phyloP scores from a whole-genome alignment of 2,113 vertebrate genomes.

The Macrotis lagotis region DNA sequence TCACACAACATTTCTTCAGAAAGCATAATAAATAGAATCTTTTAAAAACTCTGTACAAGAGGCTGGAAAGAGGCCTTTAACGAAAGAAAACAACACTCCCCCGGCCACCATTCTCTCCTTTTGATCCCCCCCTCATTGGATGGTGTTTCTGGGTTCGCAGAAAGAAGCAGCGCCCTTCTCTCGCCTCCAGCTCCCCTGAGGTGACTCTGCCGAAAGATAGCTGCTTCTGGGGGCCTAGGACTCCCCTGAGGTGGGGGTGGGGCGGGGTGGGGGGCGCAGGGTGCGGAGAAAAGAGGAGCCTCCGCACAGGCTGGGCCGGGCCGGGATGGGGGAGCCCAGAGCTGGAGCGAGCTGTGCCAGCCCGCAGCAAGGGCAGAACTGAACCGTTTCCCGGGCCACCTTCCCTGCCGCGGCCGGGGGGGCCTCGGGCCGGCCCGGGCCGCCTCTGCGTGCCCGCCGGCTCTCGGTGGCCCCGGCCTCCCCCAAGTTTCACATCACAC shows the following conservation, averaged over 20 bases:
- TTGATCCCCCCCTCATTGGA: not conserved
- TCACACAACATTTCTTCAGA: slow-evolving; percentile 70
- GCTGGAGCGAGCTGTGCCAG: not conserved
- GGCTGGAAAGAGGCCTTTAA: slow-evolving; percentile 67
- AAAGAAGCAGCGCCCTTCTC: slow-evolving; percentile 16
- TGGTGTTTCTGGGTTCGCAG: not conserved
- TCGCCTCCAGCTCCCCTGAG: not conserved
- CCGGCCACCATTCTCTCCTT: not conserved
- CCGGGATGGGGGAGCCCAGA: not conserved
- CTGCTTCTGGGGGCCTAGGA: not conserved
- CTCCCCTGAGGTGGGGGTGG: not conserved
- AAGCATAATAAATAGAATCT: slow-evolving; percentile 84
- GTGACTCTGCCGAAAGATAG: not conserved
- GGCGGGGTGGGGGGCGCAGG: not conserved
- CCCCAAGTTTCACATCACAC: slow-evolving; percentile 34
- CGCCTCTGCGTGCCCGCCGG: not conserved
- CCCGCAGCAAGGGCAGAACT: not conserved
- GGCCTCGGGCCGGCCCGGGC: not conserved
- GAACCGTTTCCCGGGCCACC: slow-evolving; percentile 70
- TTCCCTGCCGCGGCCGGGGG: slow-evolving; percentile 32
- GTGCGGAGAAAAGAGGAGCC: not conserved
- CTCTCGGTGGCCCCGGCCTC: not conserved
- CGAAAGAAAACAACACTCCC: slow-evolving; percentile 44
- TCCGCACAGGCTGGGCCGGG: not conserved
- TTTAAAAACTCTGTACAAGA: slow-evolving; percentile 72